Evolutionary conservation across 2,888 invertebrate species (phyloP).

Genomic region (Tholera decimalis): DNA sequence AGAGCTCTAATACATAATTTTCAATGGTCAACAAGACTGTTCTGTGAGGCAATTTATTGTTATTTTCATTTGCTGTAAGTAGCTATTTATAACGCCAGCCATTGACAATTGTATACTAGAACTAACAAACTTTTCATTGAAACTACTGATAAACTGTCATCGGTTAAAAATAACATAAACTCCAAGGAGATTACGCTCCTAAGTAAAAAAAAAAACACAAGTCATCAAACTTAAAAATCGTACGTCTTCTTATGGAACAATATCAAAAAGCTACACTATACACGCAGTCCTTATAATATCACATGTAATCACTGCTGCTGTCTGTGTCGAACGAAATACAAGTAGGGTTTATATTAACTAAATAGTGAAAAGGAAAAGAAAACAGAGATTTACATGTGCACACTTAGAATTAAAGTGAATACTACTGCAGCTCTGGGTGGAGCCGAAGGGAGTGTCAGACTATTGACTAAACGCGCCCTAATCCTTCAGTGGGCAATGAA

Average conservation of each 20-base stretch:
- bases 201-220: conserved; percentile 32
- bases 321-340: conserved; percentile 18
- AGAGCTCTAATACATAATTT: conserved; percentile 16
- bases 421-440: no score
- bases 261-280: conserved; percentile 30
- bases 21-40: neutral
- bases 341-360: no score
- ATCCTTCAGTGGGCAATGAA: no score
- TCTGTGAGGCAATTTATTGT: neutral
- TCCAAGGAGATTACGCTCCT: conserved; percentile 52
- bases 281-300: conserved; percentile 50
- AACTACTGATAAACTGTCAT: conserved; percentile 13
- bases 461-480: no score
- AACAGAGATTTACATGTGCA: no score
- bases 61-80: neutral
- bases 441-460: no score
- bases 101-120: conserved; percentile 24
- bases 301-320: conserved; percentile 37
- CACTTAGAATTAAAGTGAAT: no score
- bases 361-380: no score
- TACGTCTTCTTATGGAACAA: conserved; percentile 24
- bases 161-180: conserved; percentile 29
- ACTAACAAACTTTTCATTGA: conserved; percentile 7
- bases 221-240: conserved; percentile 37
- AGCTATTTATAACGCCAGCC: neutral